Evolutionary conservation across 1,140 invertebrate genomes (phyloP), one percentile per base, ranked within the genome.

Genomic region (Batillaria attramentaria): DNA sequence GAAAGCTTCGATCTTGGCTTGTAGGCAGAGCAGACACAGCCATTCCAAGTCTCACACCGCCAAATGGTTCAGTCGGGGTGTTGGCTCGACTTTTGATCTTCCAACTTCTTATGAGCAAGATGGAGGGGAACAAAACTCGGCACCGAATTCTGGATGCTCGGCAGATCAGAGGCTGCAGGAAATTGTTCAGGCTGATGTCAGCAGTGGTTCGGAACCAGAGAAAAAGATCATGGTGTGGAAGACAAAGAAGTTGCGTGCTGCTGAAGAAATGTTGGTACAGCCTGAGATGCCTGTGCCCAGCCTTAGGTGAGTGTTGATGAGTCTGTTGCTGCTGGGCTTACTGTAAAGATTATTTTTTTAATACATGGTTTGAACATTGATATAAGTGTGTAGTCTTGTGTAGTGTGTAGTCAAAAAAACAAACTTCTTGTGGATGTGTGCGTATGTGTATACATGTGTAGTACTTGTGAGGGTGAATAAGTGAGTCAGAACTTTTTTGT

Each of bases 171-270:
- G 8, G 35, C 10, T 39, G 39, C 18, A 69, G 41, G 66, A 8
- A 20, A 20, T 60, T 60, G 66, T 20, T 8, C 20, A 69, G 31
- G 39, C 16, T 41, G 6, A 16, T 20, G 3, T n/a, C 37, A 3
- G 6, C 2, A 24, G 24, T 69, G 66, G 37, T 10, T 3, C 37
- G 5, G 39, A 41, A 41, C 20, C 66, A 41, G 66, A 69, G 39
- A 69, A 69, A 28, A 24, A n/a, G 10, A 69, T 69, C 24, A 41
- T 69, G 35, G 66, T 69, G 37, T 16, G 41, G 39, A 69, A 69
- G 66, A 69, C 41, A 24, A 39, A 69, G 35, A 69, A 16, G 39
- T 13, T 13, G 28, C 31, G 24, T 6, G 20, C 4, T 60, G 24
- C 24, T 31, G 2, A 31, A 8, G n/a, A 28, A 31, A 62, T 28